Evolutionary conservation across 2,888 invertebrate genomes (phyloP).

Genomic region (Agonum fuliginosum): DNA sequence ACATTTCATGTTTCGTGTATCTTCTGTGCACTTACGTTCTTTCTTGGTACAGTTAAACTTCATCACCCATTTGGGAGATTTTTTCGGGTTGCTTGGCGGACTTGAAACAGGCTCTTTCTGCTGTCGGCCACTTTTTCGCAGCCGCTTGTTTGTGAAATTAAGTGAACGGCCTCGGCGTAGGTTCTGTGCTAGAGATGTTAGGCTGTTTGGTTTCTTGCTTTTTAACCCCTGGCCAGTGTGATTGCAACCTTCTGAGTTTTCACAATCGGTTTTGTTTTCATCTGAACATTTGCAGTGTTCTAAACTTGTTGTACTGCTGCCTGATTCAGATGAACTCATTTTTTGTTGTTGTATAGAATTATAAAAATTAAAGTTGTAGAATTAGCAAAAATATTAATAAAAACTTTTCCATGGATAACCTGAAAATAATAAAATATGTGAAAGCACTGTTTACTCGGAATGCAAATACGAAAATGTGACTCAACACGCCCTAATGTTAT

Average conservation of each 20-base stretch:
- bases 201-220: slow-evolving; percentile 52
- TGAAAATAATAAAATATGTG: neutral
- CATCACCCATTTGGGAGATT: slow-evolving; percentile 70
- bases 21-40: slow-evolving; percentile 65
- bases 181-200: slow-evolving; percentile 62
- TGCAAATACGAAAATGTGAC: neutral
- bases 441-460: neutral
- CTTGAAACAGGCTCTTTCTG: slow-evolving; percentile 52
- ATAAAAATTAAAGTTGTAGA: neutral
- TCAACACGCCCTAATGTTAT: slow-evolving; percentile 11
- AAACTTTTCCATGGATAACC: neutral
- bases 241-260: slow-evolving; percentile 31
- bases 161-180: slow-evolving; percentile 68
- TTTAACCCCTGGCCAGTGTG: slow-evolving; percentile 36
- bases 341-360: slow-evolving; percentile 4
- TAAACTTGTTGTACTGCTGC: slow-evolving; percentile 45
- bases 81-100: slow-evolving; percentile 65
- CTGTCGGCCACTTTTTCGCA: slow-evolving; percentile 65
- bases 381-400: neutral
- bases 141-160: slow-evolving; percentile 67
- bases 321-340: slow-evolving; percentile 51
- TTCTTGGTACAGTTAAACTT: slow-evolving; percentile 70
- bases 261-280: slow-evolving; percentile 23
- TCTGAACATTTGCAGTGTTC: slow-evolving; percentile 55
- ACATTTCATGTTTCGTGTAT: slow-evolving; percentile 63